Evolutionary conservation across 2,797 vertebrate species (phyloP).

Genomic region (Phrynocephalus vlangalii): DNA sequence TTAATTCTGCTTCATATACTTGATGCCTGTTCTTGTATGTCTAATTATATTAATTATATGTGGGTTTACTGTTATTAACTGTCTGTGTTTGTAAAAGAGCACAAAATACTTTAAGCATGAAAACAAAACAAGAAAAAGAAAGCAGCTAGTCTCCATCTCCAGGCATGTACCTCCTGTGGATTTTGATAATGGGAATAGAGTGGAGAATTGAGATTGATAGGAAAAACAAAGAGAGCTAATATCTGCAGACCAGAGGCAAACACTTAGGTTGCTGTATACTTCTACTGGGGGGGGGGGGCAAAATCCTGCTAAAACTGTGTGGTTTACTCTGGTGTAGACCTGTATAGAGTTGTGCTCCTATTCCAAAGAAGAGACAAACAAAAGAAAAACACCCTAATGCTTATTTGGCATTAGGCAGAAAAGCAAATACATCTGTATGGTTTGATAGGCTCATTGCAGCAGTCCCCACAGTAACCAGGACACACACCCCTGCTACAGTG

Average conservation of each 20-base stretch:
- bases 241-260: constrained; percentile 21
- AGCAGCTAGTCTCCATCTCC: neutral
- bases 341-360: neutral
- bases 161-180: constrained; percentile 10
- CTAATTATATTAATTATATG: neutral
- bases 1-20: neutral
- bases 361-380: neutral
- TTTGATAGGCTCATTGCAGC: neutral
- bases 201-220: neutral
- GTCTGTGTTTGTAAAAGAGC: neutral
- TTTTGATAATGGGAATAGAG: constrained; percentile 22
- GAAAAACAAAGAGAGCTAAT: constrained; percentile 8
- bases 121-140: constrained; percentile 2
- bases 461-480: neutral
- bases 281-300: neutral
- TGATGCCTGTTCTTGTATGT: neutral
- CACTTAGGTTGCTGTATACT: neutral
- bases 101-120: neutral
- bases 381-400: neutral
- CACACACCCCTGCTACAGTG: neutral
- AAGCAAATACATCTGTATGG: neutral
- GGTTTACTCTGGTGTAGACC: neutral
- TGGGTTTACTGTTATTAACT: neutral
- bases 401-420: neutral
- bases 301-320: neutral